phyloP scores from a whole-genome alignment of 1,140 invertebrate species.

The Tenebrio molitor region DNA sequence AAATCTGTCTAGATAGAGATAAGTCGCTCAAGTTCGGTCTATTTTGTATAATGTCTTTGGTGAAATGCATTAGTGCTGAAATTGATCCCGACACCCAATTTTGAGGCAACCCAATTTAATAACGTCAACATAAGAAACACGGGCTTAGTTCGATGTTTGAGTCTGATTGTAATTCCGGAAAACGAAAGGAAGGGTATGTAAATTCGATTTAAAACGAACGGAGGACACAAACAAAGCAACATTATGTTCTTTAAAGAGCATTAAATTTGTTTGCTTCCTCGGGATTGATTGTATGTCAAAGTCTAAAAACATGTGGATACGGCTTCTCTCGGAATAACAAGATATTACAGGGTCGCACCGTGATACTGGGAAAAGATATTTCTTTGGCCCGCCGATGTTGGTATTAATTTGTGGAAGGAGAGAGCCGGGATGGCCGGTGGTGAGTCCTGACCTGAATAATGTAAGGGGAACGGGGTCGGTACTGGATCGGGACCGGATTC shows the following conservation, averaged over 20 bases:
- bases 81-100: conserved; percentile 9
- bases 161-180: conserved; percentile 5
- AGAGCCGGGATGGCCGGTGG: conserved; percentile 14
- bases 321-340: neutral
- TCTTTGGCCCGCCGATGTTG: neutral
- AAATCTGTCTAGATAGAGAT: conserved; percentile 17
- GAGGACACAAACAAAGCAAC: neutral
- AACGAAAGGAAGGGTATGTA: neutral
- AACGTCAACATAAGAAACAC: neutral
- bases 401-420: conserved; percentile 6
- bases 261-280: conserved; percentile 7
- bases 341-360: neutral
- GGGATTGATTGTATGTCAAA: conserved; percentile 9
- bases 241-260: neutral
- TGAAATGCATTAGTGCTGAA: conserved; percentile 2
- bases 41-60: neutral
- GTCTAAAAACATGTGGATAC: neutral
- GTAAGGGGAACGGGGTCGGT: conserved; percentile 37
- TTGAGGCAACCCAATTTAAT: neutral
- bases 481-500: conserved; percentile 44
- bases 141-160: neutral
- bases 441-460: conserved; percentile 44
- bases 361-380: neutral
- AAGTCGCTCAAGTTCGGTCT: conserved; percentile 1
- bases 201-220: neutral